phyloP scores from a whole-genome alignment of 2,888 invertebrate genomes.

The Eilema caniola region DNA sequence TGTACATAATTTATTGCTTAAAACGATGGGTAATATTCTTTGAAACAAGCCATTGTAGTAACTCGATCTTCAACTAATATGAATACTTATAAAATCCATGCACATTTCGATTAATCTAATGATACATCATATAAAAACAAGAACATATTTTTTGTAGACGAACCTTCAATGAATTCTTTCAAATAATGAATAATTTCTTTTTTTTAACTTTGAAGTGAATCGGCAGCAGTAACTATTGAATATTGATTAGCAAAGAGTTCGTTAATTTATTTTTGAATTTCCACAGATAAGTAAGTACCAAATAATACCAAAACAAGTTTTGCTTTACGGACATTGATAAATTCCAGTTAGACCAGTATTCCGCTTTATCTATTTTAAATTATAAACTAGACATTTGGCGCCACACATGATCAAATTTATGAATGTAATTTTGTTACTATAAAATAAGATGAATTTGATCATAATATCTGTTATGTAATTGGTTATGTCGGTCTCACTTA shows the following conservation, averaged over 20 bases:
- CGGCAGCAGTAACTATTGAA: conserved; percentile 43
- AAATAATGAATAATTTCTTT: not conserved
- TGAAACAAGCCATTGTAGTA: not conserved
- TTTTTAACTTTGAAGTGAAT: conserved; percentile 12
- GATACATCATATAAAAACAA: not conserved
- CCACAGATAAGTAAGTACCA: conserved; percentile 42
- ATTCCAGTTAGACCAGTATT: conserved; percentile 38
- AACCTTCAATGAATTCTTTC: not conserved
- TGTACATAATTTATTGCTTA: conserved; percentile 33
- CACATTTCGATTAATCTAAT: not conserved
- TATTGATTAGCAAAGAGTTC: conserved; percentile 55
- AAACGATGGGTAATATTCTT: not conserved
- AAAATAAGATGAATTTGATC: conserved; percentile 13
- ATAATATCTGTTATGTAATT: conserved; percentile 18
- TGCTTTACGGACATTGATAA: conserved; percentile 30
- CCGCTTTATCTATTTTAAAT: conserved; percentile 17
- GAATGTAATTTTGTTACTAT: conserved; percentile 18
- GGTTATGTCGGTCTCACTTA: conserved; percentile 17
- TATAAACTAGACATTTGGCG: conserved; percentile 18
- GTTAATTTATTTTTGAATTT: conserved; percentile 55
- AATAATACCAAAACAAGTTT: conserved; percentile 36
- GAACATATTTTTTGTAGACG: not conserved
- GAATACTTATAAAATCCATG: not conserved
- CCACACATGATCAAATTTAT: conserved; percentile 30
- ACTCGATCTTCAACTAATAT: not conserved